phyloP scores from a whole-genome alignment of 2,888 invertebrate species.

The Netelia virgata region DNA sequence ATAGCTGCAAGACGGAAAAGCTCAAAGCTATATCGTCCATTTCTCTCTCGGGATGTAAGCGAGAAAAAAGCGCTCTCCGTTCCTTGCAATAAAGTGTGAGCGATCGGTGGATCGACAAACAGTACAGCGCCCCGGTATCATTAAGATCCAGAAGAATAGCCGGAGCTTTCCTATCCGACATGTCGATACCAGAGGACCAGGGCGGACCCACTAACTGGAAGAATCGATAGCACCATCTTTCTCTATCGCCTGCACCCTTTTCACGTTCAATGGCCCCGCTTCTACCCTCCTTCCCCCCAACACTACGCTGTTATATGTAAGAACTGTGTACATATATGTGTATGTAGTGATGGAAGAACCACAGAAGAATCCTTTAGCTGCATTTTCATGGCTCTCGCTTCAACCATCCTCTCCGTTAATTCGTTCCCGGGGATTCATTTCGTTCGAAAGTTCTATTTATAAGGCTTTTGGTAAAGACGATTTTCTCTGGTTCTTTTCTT shows the following conservation, averaged over 20 bases:
- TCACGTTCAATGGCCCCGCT: conserved; percentile 50
- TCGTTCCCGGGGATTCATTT: conserved; percentile 58
- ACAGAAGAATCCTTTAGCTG: conserved; percentile 51
- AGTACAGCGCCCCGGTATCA: conserved; percentile 39
- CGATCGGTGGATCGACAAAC: conserved; percentile 49
- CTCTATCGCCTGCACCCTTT: conserved; percentile 42
- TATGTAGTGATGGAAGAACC: conserved; percentile 4
- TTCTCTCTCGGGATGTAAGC: conserved; percentile 1
- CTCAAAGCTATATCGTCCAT: not conserved
- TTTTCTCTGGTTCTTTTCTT: conserved; percentile 22
- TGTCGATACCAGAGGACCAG: conserved; percentile 68
- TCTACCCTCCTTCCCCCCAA: conserved; percentile 4
- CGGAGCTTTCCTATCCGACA: conserved; percentile 59
- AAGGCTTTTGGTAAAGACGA: conserved; percentile 49
- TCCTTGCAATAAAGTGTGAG: conserved; percentile 50
- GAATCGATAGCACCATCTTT: conserved; percentile 72
- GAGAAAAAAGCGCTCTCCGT: conserved; percentile 17
- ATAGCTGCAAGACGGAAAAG: conserved; percentile 1
- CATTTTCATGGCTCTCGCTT: conserved; percentile 39
- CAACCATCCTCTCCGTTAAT: conserved; percentile 58
- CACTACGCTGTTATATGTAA: conserved; percentile 18
- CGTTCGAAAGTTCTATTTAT: conserved; percentile 61
- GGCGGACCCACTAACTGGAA: conserved; percentile 70
- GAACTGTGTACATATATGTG: not conserved
- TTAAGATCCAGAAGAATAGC: conserved; percentile 47